A percentile compares a stretch with the other conserved stretches of the same genome.
phyloP scores from a whole-genome alignment of 2,888 invertebrate genomes.

The Bedellia somnulentella region DNA sequence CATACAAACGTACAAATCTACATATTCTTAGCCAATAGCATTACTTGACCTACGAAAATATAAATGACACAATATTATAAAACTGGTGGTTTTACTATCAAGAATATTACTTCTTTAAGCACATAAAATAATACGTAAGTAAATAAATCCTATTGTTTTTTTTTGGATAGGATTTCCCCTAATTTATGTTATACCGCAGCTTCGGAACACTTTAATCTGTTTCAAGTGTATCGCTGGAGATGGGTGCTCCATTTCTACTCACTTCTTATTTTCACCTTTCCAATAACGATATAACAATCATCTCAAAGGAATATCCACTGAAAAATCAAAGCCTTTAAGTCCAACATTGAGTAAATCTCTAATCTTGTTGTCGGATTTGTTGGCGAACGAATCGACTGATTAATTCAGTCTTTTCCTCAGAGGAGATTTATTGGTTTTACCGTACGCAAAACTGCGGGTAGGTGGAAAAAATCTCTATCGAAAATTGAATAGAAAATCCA shows the following conservation, averaged over 20 bases:
- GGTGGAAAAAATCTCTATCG: slow-evolving; percentile 61
- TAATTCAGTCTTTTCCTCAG: slow-evolving; percentile 58
- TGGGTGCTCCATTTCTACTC: slow-evolving; percentile 49
- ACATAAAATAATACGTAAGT: too few relatives aligned
- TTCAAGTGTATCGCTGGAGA: slow-evolving; percentile 44
- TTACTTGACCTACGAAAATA: too few relatives aligned
- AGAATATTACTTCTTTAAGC: too few relatives aligned
- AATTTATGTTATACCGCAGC: slow-evolving; percentile 38
- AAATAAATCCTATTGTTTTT: too few relatives aligned
- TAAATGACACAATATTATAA: too few relatives aligned
- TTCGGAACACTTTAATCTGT: slow-evolving; percentile 53
- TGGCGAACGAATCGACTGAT: slow-evolving; percentile 45
- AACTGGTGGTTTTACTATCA: too few relatives aligned
- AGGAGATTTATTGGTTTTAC: slow-evolving; percentile 59
- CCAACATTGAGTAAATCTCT: background rate
- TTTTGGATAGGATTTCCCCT: too few relatives aligned
- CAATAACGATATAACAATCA: slow-evolving; percentile 27
- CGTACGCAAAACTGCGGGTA: slow-evolving; percentile 59
- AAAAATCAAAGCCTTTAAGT: background rate
- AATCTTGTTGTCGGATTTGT: slow-evolving; percentile 26
- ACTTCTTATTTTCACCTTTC: slow-evolving; percentile 54
- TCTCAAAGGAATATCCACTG: background rate
- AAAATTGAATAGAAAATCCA: slow-evolving; percentile 62
- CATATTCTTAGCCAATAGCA: too few relatives aligned
- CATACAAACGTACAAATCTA: too few relatives aligned